Conservation (phyloP, 2,888 invertebrate species). For the Actias luna region DNA sequence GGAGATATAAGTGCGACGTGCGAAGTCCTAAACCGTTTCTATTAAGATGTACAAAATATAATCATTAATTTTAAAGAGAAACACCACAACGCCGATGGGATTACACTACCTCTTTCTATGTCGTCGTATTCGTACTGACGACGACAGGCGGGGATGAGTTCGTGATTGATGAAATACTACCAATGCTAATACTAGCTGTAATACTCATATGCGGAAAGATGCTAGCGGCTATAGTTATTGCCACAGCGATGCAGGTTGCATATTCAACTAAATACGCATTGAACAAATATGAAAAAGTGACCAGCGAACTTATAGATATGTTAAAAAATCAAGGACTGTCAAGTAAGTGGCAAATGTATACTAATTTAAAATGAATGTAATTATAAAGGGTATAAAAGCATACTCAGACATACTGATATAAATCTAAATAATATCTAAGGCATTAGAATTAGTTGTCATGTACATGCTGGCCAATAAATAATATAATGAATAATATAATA, state of each 20-base stretch:
- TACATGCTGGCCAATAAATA: too few species aligned
- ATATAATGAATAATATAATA: too few species aligned
- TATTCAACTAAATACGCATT: constrained; percentile 64
- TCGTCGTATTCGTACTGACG: constrained; percentile 58
- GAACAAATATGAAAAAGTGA: constrained; percentile 58
- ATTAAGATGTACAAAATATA: not conserved
- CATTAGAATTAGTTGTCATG: too few species aligned
- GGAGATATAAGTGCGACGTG: too few species aligned
- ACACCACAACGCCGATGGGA: constrained; percentile 60
- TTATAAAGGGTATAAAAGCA: too few species aligned
- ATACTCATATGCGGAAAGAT: constrained; percentile 66
- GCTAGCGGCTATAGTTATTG: constrained; percentile 63
- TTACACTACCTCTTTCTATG: constrained; percentile 64
- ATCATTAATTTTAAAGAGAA: constrained; percentile 41
- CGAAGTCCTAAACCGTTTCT: too few species aligned
- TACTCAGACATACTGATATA: too few species aligned
- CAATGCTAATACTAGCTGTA: constrained; percentile 54
- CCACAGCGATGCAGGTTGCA: constrained; percentile 63
- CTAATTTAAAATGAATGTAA: not conserved
- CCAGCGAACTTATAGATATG: constrained; percentile 60
- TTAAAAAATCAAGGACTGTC: constrained; percentile 71
- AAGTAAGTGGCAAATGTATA: constrained; percentile 41
- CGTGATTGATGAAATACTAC: constrained; percentile 41
- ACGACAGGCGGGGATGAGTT: constrained; percentile 68
- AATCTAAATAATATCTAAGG: too few species aligned